Conservation (phyloP, 2,113 vertebrate species). For the Notarius quadriscutis region DNA sequence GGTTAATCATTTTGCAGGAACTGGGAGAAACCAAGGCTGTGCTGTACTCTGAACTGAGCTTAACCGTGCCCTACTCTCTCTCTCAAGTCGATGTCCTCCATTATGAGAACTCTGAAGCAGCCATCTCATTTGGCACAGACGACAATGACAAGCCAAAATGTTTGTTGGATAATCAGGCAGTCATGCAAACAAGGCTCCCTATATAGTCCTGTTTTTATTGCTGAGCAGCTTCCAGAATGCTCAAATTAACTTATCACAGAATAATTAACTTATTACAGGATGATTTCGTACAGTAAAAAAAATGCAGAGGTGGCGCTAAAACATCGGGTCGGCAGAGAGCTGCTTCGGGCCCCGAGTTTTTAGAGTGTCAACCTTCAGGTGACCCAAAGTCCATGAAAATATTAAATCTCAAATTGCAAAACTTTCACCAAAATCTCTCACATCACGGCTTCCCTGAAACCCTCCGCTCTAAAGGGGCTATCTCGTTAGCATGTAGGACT, state of each 20-base stretch:
- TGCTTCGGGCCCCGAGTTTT: too few relatives aligned
- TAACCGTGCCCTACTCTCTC: background rate
- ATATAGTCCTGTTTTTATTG: background rate
- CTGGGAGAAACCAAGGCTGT: background rate
- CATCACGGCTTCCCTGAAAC: too few relatives aligned
- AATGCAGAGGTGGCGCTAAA: too few relatives aligned
- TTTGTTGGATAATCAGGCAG: background rate
- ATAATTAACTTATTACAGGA: background rate
- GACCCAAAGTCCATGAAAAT: too few relatives aligned
- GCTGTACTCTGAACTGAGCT: background rate
- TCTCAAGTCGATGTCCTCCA: background rate
- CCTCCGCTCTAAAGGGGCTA: background rate
- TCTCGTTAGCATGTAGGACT: background rate
- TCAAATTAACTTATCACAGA: background rate
- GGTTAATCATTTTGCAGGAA: background rate
- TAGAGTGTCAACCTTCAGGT: too few relatives aligned
- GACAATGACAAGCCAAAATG: background rate
- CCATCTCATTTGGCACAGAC: background rate
- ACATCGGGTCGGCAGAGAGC: too few relatives aligned
- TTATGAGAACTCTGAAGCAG: background rate
- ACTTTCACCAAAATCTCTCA: background rate
- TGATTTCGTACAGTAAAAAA: too few relatives aligned
- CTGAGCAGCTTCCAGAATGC: background rate
- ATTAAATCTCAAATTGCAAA: background rate
- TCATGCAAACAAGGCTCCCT: background rate